Evolutionary conservation across 2,797 vertebrate genomes (phyloP).

Genomic region (Hyperoplus immaculatus): DNA sequence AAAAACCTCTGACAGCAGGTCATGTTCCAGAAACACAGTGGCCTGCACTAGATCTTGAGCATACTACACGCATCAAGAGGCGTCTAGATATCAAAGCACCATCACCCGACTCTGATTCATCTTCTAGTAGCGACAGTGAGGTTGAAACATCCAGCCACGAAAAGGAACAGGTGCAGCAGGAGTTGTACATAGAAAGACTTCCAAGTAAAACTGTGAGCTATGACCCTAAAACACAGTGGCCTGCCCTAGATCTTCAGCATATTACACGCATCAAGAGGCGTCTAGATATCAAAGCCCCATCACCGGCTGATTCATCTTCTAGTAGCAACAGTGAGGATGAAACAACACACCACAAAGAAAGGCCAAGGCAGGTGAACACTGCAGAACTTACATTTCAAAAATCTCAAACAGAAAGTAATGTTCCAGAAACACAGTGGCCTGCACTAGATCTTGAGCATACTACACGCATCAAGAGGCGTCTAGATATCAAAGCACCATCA

Average conservation of each 20-base stretch:
- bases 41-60: conserved; percentile 1
- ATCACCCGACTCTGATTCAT: background rate
- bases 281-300: conserved; percentile 29
- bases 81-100: background rate
- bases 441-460: background rate
- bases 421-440: conserved; percentile 19
- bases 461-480: conserved; percentile 37
- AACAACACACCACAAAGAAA: background rate
- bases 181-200: background rate
- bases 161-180: background rate
- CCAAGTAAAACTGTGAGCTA: background rate
- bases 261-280: background rate
- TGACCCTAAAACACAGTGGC: background rate
- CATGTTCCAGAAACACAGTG: background rate
- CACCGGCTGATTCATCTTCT: conserved; percentile 5
- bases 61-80: conserved; percentile 31
- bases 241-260: background rate
- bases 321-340: conserved; percentile 29
- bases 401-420: background rate
- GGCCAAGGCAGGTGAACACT: background rate
- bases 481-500: conserved; percentile 17
- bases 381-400: background rate
- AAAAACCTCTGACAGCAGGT: background rate
- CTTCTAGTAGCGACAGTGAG: conserved; percentile 20
- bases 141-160: background rate